These are phyloP conservation scores for Polyploca ridens DNA, from an alignment of 2,888 invertebrate species.

Conservation along the genomic window DNA sequence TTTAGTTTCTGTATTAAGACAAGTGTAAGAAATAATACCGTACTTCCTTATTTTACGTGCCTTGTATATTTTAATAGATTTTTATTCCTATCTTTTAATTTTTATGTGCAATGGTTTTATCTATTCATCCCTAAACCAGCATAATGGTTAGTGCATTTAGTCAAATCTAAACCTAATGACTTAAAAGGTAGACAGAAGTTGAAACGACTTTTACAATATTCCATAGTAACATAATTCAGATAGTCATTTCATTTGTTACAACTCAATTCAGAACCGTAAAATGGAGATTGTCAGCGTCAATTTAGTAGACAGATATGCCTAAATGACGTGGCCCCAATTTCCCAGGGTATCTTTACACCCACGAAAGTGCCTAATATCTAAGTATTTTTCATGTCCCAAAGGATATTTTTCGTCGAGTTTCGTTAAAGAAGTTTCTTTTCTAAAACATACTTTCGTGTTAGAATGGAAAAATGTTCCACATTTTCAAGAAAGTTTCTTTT, in stretches of 20 bases:
- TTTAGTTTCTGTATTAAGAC: too few species aligned
- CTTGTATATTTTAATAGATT: too few species aligned
- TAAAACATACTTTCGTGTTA: slow-evolving; percentile 12
- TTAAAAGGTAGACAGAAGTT: background rate
- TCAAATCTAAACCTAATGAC: too few species aligned
- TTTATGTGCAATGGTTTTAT: too few species aligned
- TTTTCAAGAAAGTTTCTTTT: slow-evolving; percentile 11
- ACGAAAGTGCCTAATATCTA: slow-evolving; percentile 3
- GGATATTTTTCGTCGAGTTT: slow-evolving; percentile 9
- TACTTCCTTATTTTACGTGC: too few species aligned
- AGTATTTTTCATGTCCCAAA: slow-evolving; percentile 9
- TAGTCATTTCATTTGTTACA: slow-evolving; percentile 35
- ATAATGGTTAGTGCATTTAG: too few species aligned
- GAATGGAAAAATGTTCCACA: slow-evolving; percentile 12
- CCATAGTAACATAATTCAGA: background rate
- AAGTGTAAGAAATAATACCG: too few species aligned
- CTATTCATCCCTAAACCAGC: too few species aligned
- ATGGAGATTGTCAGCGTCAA: slow-evolving; percentile 41
- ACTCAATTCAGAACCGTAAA: slow-evolving; percentile 42
- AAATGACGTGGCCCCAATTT: slow-evolving; percentile 34
- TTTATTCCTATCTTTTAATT: too few species aligned
- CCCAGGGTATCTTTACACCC: slow-evolving; percentile 22
- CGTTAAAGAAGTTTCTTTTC: slow-evolving; percentile 12
- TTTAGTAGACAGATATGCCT: slow-evolving; percentile 28
- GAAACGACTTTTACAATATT: background rate